Conservation (phyloP, 2,888 invertebrate genomes). For the Standfussiana lucernea region DNA sequence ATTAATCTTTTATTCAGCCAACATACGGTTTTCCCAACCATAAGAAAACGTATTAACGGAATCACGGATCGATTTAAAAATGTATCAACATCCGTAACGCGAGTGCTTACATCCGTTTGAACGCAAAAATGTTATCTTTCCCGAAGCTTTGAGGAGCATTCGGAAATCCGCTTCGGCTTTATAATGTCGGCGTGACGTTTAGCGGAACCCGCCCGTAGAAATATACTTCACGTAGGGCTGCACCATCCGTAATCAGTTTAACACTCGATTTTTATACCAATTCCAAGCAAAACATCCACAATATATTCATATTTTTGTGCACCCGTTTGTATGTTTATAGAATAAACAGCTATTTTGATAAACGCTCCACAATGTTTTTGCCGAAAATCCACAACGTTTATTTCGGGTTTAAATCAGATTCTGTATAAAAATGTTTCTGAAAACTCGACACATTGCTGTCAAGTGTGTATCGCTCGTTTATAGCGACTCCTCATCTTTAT, state of each 20-base stretch:
- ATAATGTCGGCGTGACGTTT: slow-evolving; percentile 76
- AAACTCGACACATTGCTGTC: slow-evolving; percentile 33
- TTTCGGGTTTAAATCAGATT: slow-evolving; percentile 15
- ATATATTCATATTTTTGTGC: background rate
- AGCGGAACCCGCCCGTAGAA: slow-evolving; percentile 71
- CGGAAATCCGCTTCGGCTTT: slow-evolving; percentile 81
- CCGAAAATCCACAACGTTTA: slow-evolving; percentile 20
- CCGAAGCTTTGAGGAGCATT: slow-evolving; percentile 74
- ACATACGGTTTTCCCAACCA: background rate
- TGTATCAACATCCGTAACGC: slow-evolving; percentile 59
- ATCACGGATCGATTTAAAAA: slow-evolving; percentile 50
- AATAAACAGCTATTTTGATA: slow-evolving; percentile 39
- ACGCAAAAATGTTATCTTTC: slow-evolving; percentile 73
- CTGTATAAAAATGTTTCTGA: slow-evolving; percentile 16
- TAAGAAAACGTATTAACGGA: background rate
- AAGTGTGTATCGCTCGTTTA: slow-evolving; percentile 52
- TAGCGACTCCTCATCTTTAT: slow-evolving; percentile 57
- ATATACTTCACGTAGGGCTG: slow-evolving; percentile 73
- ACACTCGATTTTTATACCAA: background rate
- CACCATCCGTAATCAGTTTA: background rate
- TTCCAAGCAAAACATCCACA: background rate
- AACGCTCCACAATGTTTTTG: slow-evolving; percentile 22
- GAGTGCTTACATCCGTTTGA: slow-evolving; percentile 57
- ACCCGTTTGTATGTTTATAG: slow-evolving; percentile 9
- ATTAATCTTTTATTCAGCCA: background rate